Evolutionary conservation across 2,888 invertebrate species (phyloP).

Genomic region (Eupeodes latifasciatus): DNA sequence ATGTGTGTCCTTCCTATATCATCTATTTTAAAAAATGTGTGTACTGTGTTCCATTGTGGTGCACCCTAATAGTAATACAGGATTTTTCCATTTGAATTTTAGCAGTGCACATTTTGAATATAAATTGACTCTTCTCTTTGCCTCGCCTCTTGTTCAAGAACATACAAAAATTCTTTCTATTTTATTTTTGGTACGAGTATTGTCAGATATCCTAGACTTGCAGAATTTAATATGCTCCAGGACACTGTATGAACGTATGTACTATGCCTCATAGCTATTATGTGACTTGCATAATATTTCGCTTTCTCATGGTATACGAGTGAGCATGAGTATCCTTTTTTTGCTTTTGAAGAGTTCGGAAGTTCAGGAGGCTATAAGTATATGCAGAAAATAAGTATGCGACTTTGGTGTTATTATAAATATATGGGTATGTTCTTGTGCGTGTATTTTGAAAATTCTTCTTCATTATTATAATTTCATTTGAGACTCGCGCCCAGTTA

Average conservation of each 20-base stretch:
- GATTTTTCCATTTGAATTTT: slow-evolving; percentile 75
- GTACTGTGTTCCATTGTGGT: slow-evolving; percentile 8
- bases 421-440: not conserved
- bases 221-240: slow-evolving; percentile 72
- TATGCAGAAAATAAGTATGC: not conserved
- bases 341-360: not conserved
- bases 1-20: slow-evolving; percentile 19
- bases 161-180: not conserved
- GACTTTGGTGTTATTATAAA: too few relatives aligned
- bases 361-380: not conserved
- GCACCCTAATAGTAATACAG: slow-evolving; percentile 69
- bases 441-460: slow-evolving; percentile 49
- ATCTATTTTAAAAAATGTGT: slow-evolving; percentile 14
- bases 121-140: slow-evolving; percentile 64
- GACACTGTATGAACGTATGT: slow-evolving; percentile 35
- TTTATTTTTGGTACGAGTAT: not conserved
- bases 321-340: slow-evolving; percentile 19
- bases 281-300: slow-evolving; percentile 74
- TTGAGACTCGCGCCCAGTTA: slow-evolving; percentile 67
- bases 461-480: slow-evolving; percentile 73
- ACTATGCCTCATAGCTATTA: slow-evolving; percentile 55
- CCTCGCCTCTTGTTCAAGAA: not conserved
- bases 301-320: slow-evolving; percentile 22
- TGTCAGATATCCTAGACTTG: slow-evolving; percentile 23
- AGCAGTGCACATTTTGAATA: slow-evolving; percentile 73